A percentile compares a stretch with the other conserved stretches of the same genome.
Evolutionary conservation across 2,888 invertebrate species (phyloP).

Genomic region (Adineta ricciae): DNA sequence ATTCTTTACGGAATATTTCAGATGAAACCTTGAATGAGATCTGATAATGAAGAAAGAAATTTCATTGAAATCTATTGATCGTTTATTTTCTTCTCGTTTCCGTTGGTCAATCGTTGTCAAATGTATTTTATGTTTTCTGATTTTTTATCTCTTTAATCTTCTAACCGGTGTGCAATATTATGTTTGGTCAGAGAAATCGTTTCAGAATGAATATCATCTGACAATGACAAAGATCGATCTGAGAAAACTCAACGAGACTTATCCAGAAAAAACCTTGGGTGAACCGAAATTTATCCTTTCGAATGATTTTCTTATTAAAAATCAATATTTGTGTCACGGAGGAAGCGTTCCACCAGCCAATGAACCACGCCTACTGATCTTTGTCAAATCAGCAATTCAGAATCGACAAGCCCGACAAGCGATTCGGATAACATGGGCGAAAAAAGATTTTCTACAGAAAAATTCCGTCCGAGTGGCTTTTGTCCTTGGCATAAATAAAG

Average conservation of each 20-base stretch:
- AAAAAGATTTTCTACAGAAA: neutral
- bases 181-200: neutral
- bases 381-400: constrained; percentile 27
- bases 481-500: neutral
- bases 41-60: no score
- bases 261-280: neutral
- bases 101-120: neutral
- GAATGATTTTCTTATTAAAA: neutral
- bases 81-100: neutral
- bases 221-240: neutral
- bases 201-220: constrained; percentile 1
- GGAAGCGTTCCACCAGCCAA: neutral
- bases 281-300: neutral
- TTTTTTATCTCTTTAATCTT: neutral
- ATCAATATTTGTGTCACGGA: neutral
- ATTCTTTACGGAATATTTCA: neutral
- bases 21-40: neutral
- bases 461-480: constrained; percentile 11
- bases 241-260: neutral
- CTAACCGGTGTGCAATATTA: neutral
- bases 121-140: neutral
- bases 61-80: neutral
- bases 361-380: neutral
- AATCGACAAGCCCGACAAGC: constrained; percentile 25
- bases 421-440: constrained; percentile 31